Conservation (phyloP, 2,113 vertebrate species). For the Tonatia bakeri region DNA sequence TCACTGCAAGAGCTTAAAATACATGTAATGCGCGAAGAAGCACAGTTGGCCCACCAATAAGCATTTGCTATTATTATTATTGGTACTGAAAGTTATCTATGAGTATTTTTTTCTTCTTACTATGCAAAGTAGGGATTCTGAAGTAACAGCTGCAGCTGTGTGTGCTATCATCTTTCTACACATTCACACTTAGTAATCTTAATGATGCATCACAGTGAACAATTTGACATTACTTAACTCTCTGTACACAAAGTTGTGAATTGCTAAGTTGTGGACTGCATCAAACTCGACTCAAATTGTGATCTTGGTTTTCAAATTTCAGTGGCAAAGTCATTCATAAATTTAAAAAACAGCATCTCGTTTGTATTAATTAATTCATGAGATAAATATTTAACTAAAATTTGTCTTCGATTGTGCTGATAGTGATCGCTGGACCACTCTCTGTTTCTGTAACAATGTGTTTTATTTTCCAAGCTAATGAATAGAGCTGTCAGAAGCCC, state of each 20-base stretch:
- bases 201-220: conserved; percentile 78
- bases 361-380: conserved; percentile 70
- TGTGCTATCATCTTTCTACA: conserved; percentile 61
- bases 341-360: conserved; percentile 46
- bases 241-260: conserved; percentile 56
- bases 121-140: conserved; percentile 57
- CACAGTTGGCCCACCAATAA: not conserved
- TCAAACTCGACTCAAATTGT: conserved; percentile 30
- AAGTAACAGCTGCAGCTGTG: conserved; percentile 81
- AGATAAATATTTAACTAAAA: conserved; percentile 73
- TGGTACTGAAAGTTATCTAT: conserved; percentile 43
- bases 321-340: conserved; percentile 40
- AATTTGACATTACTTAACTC: conserved; percentile 79
- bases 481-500: conserved; percentile 70
- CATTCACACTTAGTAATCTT: conserved; percentile 75
- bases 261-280: conserved; percentile 11
- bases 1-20: not conserved
- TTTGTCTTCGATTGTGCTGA: conserved; percentile 55
- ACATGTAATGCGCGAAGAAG: not conserved
- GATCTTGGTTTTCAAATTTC: conserved; percentile 50
- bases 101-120: conserved; percentile 1
- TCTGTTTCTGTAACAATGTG: conserved; percentile 66
- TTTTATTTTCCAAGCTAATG: conserved; percentile 63
- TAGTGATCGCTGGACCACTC: conserved; percentile 63
- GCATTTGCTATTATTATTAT: not conserved